Evolutionary conservation across 2,113 vertebrate genomes (phyloP).

Genomic region (Rhodinocichla rosea): DNA sequence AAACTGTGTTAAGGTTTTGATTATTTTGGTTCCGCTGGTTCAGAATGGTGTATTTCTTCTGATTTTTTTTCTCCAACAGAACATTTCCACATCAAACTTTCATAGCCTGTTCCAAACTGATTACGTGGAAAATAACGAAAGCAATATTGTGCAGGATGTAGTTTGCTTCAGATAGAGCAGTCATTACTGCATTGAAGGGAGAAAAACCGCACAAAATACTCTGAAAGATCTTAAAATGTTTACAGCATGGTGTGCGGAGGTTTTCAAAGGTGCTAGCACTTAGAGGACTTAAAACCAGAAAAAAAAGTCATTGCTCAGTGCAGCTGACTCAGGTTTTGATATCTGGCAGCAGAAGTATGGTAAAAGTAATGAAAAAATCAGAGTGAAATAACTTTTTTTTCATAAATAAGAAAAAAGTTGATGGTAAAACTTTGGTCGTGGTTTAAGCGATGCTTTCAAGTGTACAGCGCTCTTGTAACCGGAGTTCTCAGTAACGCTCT

Average conservation of each 20-base stretch:
- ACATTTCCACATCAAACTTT: neutral
- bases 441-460: neutral
- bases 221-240: neutral
- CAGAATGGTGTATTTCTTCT: conserved; percentile 13
- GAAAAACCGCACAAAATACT: neutral
- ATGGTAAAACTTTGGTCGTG: conserved; percentile 1
- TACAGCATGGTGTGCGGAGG: neutral
- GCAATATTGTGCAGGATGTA: conserved; percentile 16
- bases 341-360: neutral
- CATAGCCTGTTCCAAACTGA: conserved; percentile 23
- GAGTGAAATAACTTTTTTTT: neutral
- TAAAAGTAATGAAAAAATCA: neutral
- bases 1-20: conserved; percentile 20
- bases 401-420: neutral
- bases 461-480: neutral
- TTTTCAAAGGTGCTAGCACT: neutral
- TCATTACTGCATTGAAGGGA: neutral
- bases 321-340: neutral
- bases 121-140: neutral
- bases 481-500: conserved; percentile 20
- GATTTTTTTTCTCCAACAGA: neutral
- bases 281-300: neutral
- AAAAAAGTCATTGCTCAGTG: neutral
- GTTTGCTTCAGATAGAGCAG: conserved; percentile 33
- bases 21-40: conserved; percentile 33